Evolutionary conservation across 2,113 vertebrate genomes (phyloP).

Genomic region (Podiceps cristatus): DNA sequence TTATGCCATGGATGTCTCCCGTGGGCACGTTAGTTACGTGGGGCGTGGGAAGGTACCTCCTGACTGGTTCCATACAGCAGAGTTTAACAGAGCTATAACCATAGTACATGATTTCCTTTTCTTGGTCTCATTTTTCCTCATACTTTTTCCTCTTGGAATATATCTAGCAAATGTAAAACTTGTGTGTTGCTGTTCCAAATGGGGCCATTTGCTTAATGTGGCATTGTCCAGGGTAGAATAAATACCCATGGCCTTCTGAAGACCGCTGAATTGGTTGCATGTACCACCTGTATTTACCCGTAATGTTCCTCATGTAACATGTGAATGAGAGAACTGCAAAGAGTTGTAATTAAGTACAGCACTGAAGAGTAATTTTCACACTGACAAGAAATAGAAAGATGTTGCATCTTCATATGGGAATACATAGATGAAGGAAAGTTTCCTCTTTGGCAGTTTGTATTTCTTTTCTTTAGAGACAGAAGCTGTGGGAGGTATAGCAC

Average conservation of each 20-base stretch:
- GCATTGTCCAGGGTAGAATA: not conserved
- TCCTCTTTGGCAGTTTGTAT: not conserved
- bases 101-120: conserved; percentile 15
- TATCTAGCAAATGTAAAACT: not conserved
- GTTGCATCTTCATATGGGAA: not conserved
- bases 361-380: not conserved
- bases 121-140: not conserved
- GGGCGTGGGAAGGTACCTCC: not conserved
- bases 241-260: not conserved
- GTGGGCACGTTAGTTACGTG: not conserved
- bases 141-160: not conserved
- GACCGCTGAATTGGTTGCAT: not conserved
- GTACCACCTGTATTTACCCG: not conserved
- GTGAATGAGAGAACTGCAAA: not conserved
- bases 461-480: not conserved
- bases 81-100: conserved; percentile 22
- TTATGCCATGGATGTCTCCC: not conserved
- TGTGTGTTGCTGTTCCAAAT: not conserved
- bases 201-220: not conserved
- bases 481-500: not conserved
- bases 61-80: not conserved
- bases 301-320: not conserved
- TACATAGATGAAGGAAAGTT: not conserved
- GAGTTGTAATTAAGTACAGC: not conserved
- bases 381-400: not conserved